Evolutionary conservation across 2,113 vertebrate genomes (phyloP).

Genomic region (Silurus meridionalis): DNA sequence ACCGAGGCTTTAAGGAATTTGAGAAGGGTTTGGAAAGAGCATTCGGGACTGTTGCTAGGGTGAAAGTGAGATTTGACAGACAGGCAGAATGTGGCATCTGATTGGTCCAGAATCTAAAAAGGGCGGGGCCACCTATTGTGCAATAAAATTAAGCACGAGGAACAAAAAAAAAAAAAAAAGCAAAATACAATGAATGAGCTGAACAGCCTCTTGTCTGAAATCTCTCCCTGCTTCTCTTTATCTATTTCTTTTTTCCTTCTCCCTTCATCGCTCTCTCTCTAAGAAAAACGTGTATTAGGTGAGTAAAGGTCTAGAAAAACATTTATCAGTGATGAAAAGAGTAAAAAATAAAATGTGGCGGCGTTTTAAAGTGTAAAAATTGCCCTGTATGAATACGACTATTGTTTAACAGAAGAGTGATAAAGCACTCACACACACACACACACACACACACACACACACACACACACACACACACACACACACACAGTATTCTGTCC

Average conservation of each 20-base stretch:
- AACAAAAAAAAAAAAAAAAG: background rate
- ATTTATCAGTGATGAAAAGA: background rate
- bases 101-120: constrained; percentile 39
- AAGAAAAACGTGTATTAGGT: background rate
- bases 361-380: background rate
- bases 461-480: background rate
- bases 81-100: constrained; percentile 31
- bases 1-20: background rate
- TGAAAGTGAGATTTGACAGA: constrained; percentile 42
- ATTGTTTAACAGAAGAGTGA: constrained; percentile 13
- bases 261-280: background rate
- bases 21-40: constrained; percentile 14
- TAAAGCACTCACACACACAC: constrained; percentile 2
- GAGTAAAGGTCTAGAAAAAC: background rate
- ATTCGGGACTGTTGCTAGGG: constrained; percentile 54
- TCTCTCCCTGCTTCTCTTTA: background rate
- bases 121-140: constrained; percentile 37
- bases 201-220: constrained; percentile 2
- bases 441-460: constrained; percentile 4
- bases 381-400: background rate
- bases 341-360: background rate
- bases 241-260: background rate
- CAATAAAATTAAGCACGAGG: constrained; percentile 39
- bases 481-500: background rate
- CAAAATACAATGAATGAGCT: background rate